phyloP scores from a whole-genome alignment of 2,113 vertebrate species.

The Apus apus region DNA sequence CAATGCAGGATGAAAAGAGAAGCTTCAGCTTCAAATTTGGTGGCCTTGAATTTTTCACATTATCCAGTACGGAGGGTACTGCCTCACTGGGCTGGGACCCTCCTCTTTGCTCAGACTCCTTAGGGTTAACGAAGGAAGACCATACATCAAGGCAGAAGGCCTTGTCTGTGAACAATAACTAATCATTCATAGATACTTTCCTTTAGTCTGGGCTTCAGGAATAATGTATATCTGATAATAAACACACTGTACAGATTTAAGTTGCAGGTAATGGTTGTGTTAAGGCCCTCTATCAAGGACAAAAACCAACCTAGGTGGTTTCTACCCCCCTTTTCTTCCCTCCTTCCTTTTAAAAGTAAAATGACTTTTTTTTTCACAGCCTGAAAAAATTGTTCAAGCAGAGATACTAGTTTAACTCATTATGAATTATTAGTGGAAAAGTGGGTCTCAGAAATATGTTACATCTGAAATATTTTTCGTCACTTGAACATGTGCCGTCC shows the following conservation, averaged over 20 bases:
- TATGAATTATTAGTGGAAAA: conserved; percentile 88
- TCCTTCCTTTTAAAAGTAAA: conserved; percentile 53
- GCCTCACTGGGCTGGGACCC: background rate
- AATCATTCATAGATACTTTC: background rate
- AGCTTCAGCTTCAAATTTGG: background rate
- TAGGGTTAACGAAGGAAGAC: background rate
- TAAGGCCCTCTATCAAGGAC: conserved; percentile 26
- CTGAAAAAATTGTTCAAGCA: conserved; percentile 78
- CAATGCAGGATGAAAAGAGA: background rate
- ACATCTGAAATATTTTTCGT: conserved; percentile 93
- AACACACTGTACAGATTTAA: background rate
- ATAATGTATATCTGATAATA: background rate
- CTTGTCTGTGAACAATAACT: background rate
- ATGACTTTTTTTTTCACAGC: conserved; percentile 70
- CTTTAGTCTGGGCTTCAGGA: background rate
- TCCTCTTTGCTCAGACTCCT: rapidly evolving
- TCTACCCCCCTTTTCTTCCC: background rate
- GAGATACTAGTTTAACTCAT: conserved; percentile 83
- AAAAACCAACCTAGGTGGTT: conserved; percentile 53
- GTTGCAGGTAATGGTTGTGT: background rate
- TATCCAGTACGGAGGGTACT: rapidly evolving
- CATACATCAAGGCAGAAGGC: background rate
- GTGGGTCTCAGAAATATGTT: conserved; percentile 89
- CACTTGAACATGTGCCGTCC: conserved; percentile 95
- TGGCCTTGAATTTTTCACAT: background rate